Conservation (phyloP, 2,113 vertebrate genomes). For the Ochotona princeps region DNA sequence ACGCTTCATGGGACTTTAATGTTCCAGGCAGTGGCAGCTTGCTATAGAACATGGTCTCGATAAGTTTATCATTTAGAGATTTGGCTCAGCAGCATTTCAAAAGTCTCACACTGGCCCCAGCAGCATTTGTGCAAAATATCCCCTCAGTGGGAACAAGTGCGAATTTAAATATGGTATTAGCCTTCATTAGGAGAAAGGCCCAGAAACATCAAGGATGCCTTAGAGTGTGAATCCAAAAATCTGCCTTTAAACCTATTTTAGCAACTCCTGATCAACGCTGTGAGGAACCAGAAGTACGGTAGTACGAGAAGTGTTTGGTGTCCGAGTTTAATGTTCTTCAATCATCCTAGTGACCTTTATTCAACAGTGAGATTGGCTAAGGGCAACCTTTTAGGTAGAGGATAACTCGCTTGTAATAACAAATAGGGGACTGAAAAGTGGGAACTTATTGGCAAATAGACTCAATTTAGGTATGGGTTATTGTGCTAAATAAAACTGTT, state of each 20-base stretch:
- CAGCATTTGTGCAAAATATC: conserved; percentile 63
- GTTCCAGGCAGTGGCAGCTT: conserved; percentile 40
- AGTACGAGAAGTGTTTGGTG: conserved; percentile 49
- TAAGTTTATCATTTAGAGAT: conserved; percentile 68
- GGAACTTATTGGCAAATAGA: conserved; percentile 53
- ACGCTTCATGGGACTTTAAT: conserved; percentile 68
- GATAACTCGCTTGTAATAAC: conserved; percentile 38
- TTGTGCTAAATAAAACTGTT: neutral
- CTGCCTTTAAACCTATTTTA: conserved; percentile 61
- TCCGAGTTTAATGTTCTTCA: conserved; percentile 58
- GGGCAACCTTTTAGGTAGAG: neutral
- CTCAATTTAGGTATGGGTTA: neutral
- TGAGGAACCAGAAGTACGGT: conserved; percentile 45
- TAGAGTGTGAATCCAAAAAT: conserved; percentile 38
- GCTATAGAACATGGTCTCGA: conserved; percentile 61
- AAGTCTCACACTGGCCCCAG: conserved; percentile 48
- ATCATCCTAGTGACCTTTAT: conserved; percentile 62
- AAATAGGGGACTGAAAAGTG: conserved; percentile 24
- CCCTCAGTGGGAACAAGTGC: conserved; percentile 50
- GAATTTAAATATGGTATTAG: conserved; percentile 63
- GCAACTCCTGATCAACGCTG: conserved; percentile 51
- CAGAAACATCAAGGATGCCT: conserved; percentile 54
- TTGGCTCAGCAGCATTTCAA: conserved; percentile 64
- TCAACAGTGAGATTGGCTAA: conserved; percentile 46
- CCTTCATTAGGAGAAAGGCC: conserved; percentile 64